phyloP scores from a whole-genome alignment of 2,888 invertebrate species.

The Drosophila yooni region DNA sequence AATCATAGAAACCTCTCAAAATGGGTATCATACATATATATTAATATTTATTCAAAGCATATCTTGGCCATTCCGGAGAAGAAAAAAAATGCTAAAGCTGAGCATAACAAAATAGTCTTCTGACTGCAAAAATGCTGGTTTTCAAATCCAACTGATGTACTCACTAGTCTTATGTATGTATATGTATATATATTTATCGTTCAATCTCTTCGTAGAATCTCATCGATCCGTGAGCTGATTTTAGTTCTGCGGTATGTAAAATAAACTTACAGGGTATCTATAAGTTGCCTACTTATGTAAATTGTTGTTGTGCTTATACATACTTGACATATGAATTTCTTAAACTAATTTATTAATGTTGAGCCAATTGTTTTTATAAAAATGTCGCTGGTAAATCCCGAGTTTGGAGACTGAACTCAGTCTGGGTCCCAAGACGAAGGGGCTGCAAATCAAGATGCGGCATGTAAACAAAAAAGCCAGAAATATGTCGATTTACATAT shows the following conservation, averaged over 20 bases:
- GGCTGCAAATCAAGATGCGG: slow-evolving; percentile 34
- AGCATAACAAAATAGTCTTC: background rate
- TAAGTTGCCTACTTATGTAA: background rate
- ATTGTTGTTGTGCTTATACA: slow-evolving; percentile 6
- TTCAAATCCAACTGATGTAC: background rate
- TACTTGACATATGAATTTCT: slow-evolving; percentile 38
- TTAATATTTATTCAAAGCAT: background rate
- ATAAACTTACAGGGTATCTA: slow-evolving; percentile 15
- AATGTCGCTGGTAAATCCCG: slow-evolving; percentile 64
- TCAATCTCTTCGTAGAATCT: background rate
- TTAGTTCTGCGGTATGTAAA: background rate
- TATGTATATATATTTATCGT: background rate
- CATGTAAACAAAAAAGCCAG: slow-evolving; percentile 33
- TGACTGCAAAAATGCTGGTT: background rate
- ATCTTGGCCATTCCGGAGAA: background rate
- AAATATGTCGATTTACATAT: slow-evolving; percentile 49
- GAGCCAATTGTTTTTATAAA: slow-evolving; percentile 62
- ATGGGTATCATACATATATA: background rate
- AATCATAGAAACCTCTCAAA: background rate
- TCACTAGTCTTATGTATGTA: background rate
- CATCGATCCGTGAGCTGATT: background rate
- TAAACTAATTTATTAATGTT: slow-evolving; percentile 72
- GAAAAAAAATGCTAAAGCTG: background rate
- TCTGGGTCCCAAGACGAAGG: background rate
- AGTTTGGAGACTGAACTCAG: slow-evolving; percentile 15